Base-by-base conservation (phyloP, 2,797 vertebrate genomes). In the Lithobates pipiens region DNA sequence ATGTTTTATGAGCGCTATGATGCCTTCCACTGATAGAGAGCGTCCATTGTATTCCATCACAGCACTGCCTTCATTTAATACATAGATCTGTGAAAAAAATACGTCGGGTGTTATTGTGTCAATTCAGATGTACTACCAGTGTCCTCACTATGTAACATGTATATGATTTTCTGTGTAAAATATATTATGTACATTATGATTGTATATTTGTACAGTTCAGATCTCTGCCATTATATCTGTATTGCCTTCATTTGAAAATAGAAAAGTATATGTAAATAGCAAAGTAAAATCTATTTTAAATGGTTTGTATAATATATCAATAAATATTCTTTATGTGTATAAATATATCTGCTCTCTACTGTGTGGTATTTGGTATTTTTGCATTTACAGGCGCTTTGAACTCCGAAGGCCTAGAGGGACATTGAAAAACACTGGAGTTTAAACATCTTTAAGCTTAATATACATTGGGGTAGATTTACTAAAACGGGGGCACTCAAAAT, bases 211-310 rank as follows among this genome's bases (percentile, higher is more conserved):
- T 80, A 80, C 67, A 67, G 23, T 13, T n/a, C 23, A 50, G 67
- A 67, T 44, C 54, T 25, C 1, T 57, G 36, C 25, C n/a, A 10
- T 32, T 25, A 65, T 75, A 76, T 76, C 9, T 61, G 44, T 83
- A 77, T 3, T 46, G 8, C n/a, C 34, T 42, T 9, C 23, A 18
- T n/a, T 15, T 74, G 72, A 44, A 76, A 57, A 15, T 61, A 36
- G 61, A 74, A 75, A 82, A 32, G 70, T 63, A 78, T 73, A 29
- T 85, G 77, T 85, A 85, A 76, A 85, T 85, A 80, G 11, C 29
- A 78, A 61, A 70, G 25, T 72, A 36, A 85, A 68, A 34, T 85
- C 6, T 82, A 79, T 80, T 76, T 75, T 34, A 80, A 54, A 85
- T 68, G 42, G 1, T 80, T 18, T 85, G 77, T 50, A 61, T 74